phyloP scores from a whole-genome alignment of 2,888 invertebrate species.

The Ceraclea dissimilis region DNA sequence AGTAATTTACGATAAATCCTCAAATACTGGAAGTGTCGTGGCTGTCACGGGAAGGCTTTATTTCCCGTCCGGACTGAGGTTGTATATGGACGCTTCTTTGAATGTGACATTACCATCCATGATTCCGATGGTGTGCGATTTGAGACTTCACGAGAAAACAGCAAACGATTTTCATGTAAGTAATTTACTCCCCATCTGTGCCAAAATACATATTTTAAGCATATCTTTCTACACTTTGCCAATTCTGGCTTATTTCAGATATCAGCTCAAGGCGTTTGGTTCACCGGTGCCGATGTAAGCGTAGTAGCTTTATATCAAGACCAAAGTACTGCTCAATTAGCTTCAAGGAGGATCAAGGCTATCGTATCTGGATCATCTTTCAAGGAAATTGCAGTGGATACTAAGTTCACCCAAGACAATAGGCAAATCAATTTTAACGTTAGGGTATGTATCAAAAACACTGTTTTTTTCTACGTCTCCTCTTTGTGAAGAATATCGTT shows the following conservation, averaged over 20 bases:
- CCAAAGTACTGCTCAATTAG: constrained; percentile 56
- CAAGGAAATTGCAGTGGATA: constrained; percentile 57
- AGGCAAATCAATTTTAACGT: constrained; percentile 59
- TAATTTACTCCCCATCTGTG: no score
- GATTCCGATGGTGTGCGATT: constrained; percentile 58
- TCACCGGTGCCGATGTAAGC: constrained; percentile 66
- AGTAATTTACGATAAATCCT: constrained; percentile 42
- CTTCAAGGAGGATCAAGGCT: constrained; percentile 61
- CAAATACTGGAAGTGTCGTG: constrained; percentile 27
- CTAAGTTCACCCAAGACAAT: constrained; percentile 61
- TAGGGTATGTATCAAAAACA: constrained; percentile 45
- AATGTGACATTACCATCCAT: constrained; percentile 70
- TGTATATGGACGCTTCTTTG: constrained; percentile 60
- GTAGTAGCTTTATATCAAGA: constrained; percentile 69
- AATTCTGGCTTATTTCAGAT: constrained; percentile 41
- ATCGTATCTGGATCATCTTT: constrained; percentile 67
- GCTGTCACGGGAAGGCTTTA: constrained; percentile 37
- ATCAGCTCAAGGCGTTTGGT: constrained; percentile 69
- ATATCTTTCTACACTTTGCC: not conserved
- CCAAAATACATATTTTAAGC: not conserved
- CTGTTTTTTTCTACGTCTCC: no score
- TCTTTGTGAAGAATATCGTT: no score
- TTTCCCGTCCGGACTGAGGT: constrained; percentile 59
- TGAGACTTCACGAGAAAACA: constrained; percentile 60
- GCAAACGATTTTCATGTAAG: constrained; percentile 62